Conservation (phyloP, 2,888 invertebrate species). For the Cheilosia pagana region DNA sequence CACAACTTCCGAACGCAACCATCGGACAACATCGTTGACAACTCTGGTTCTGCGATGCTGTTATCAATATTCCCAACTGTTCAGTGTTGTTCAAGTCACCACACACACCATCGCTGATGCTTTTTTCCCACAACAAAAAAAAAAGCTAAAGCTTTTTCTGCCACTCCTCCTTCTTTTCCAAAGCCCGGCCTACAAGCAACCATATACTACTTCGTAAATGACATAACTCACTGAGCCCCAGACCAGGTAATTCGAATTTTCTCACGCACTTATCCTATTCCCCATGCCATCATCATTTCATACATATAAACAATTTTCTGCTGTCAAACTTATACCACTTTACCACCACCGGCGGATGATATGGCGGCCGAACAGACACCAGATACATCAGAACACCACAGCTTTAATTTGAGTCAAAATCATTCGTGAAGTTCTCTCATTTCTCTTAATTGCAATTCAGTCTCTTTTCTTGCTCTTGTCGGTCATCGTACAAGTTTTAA, state of each 20-base stretch:
- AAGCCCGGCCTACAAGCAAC: conserved; percentile 12
- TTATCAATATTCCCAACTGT: conserved; percentile 38
- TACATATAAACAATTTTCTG: conserved; percentile 54
- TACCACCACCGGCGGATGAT: conserved; percentile 25
- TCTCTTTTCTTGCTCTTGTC: conserved; percentile 48
- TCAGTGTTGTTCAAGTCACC: conserved; percentile 26
- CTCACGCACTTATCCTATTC: conserved; percentile 68
- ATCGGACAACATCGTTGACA: not conserved
- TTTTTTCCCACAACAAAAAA: conserved; percentile 36
- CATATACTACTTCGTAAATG: conserved; percentile 38
- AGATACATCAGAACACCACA: conserved; percentile 22
- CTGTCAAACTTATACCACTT: conserved; percentile 60
- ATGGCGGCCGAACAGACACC: conserved; percentile 10
- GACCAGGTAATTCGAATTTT: conserved; percentile 68
- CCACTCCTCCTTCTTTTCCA: conserved; percentile 26
- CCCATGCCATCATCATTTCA: conserved; percentile 39
- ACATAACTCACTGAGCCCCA: conserved; percentile 63
- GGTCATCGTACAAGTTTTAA: conserved; percentile 33
- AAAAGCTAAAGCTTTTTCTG: conserved; percentile 56
- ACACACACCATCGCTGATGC: conserved; percentile 25
- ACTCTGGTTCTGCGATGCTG: conserved; percentile 31
- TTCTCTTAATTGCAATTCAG: conserved; percentile 68
- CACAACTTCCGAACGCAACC: conserved; percentile 5
- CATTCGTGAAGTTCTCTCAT: conserved; percentile 59
- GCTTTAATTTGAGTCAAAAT: conserved; percentile 65